phyloP scores from a whole-genome alignment of 1,140 invertebrate species.

The Planococcus citri region DNA sequence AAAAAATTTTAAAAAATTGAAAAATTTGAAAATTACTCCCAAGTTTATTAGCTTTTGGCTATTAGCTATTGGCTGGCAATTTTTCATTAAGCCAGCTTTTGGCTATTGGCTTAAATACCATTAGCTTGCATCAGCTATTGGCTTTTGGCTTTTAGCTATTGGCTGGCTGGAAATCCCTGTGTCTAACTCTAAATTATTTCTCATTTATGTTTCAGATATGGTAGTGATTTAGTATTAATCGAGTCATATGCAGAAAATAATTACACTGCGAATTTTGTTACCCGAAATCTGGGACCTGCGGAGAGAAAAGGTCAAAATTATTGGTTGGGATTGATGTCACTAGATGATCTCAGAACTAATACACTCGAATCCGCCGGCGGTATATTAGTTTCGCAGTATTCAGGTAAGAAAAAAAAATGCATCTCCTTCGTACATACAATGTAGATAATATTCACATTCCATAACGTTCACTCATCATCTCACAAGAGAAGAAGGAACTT shows the following conservation, averaged over 20 bases:
- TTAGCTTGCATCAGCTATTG: too few species aligned
- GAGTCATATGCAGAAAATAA: constrained; percentile 85
- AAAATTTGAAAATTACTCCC: too few species aligned
- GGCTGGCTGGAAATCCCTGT: too few species aligned
- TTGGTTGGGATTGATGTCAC: constrained; percentile 75
- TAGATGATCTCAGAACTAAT: constrained; percentile 84
- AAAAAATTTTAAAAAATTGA: too few species aligned
- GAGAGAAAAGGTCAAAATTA: constrained; percentile 52
- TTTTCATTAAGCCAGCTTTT: too few species aligned
- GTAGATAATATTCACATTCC: not conserved
- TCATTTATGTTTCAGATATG: constrained; percentile 54
- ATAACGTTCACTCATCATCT: too few species aligned
- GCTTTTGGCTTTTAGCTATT: too few species aligned
- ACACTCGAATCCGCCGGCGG: constrained; percentile 86
- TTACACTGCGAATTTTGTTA: constrained; percentile 66
- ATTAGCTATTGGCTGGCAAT: too few species aligned
- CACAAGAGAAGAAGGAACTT: too few species aligned
- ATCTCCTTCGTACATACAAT: not conserved
- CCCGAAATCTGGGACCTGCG: constrained; percentile 37
- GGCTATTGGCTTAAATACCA: too few species aligned
- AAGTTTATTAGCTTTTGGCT: too few species aligned
- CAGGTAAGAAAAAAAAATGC: constrained; percentile 43
- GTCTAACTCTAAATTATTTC: not conserved
- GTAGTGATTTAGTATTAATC: constrained; percentile 78
- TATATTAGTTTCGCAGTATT: constrained; percentile 80